phyloP scores from a whole-genome alignment of 1,140 invertebrate species.

The Bemisia tabaci region DNA sequence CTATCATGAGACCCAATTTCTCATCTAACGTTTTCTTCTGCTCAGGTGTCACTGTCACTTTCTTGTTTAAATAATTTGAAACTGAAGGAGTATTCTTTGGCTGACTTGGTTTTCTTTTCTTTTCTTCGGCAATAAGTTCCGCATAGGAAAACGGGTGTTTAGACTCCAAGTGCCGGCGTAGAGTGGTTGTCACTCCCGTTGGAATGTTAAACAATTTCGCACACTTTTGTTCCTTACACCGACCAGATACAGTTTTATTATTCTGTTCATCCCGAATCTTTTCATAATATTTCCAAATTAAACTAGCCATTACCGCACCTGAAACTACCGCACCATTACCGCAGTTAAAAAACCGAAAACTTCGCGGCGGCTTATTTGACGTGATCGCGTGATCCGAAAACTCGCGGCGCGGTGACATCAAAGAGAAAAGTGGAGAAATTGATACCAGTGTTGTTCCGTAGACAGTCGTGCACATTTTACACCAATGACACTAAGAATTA shows the following conservation, averaged over 20 bases:
- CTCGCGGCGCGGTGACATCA: too few relatives aligned
- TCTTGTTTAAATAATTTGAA: neutral
- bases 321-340: too few relatives aligned
- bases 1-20: constrained; percentile 16
- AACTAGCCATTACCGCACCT: too few relatives aligned
- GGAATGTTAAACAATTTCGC: neutral
- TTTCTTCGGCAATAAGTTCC: constrained; percentile 1
- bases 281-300: neutral
- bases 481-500: too few relatives aligned
- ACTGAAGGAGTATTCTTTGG: constrained; percentile 1
- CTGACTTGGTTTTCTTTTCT: constrained; percentile 5
- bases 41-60: constrained; percentile 7
- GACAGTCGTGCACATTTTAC: too few relatives aligned
- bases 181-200: constrained; percentile 2
- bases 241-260: constrained; percentile 1
- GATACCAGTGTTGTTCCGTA: too few relatives aligned
- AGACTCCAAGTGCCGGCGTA: neutral
- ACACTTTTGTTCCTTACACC: constrained; percentile 1
- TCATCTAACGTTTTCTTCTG: constrained; percentile 12
- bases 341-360: too few relatives aligned
- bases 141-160: neutral
- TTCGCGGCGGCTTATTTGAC: too few relatives aligned
- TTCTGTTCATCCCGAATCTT: neutral
- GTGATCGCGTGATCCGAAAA: too few relatives aligned
- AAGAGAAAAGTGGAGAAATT: too few relatives aligned